Evolutionary conservation across 2,888 invertebrate genomes (phyloP), one percentile per base, ranked within the genome.

Genomic region (Colostygia pectinataria): DNA sequence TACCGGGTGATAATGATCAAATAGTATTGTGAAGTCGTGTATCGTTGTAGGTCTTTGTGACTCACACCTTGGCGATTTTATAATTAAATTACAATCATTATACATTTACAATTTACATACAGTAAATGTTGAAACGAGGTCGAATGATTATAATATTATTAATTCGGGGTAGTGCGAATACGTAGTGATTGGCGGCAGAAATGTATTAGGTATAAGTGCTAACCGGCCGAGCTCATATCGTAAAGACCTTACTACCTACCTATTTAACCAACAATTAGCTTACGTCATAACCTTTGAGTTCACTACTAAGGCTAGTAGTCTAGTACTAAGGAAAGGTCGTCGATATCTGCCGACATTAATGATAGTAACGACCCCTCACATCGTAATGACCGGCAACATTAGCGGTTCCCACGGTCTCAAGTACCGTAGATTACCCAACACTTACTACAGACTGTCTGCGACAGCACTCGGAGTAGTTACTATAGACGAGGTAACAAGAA

Each of bases 381-480:
- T 20, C 9, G 15, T 40, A 18, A 40, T 32, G 28, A 33, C n/a
- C 20, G 42, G 36, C 42, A 33, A 12, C 24, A 39, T 15, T 12
- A 23, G 27, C 37, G 3, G 37, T 53, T 52, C 55, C 38, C 39
- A 54, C 51, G 49, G 29, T 36, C 25, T 20, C n/a, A 15, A 29
- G 34, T 14, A 29, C 28, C 39, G 45, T 38, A 55, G 48, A 46
- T 36, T 40, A 39, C 24, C 12, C 6, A 39, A 40, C 20, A 44
- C 24, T 24, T 12, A 34, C 34, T 18, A 34, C 24, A 24, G 33
- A 27, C 29, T 29, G 20, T 36, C 12, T 15, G 37, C 13, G 1
- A 32, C 39, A 45, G 25, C 29, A 18, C n/a, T 20, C 20, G 14
- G 8, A 15, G 24, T n/a, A 52, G 52, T 52, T 34, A 33, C 41